Percentiles rank a stretch among this genome's conserved stretches.
These are phyloP conservation scores for Fopius arisanus DNA, from an alignment of 1,140 invertebrate species.

Conservation along the genomic window DNA sequence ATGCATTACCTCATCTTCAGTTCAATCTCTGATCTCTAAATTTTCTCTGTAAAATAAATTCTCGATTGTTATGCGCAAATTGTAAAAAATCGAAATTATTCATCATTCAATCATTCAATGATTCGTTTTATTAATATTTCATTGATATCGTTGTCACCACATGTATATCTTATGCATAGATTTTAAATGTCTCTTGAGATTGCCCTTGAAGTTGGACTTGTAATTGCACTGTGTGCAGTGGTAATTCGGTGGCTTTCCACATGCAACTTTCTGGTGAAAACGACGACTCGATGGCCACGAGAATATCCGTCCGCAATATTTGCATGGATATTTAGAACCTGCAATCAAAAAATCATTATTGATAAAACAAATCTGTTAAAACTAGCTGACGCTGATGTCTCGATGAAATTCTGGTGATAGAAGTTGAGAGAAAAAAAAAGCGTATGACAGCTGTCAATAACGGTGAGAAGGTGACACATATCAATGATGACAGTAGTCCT, in stretches of 20 bases:
- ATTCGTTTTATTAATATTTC: not conserved
- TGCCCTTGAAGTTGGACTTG: conserved; percentile 67
- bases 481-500: not conserved
- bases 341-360: conserved; percentile 45
- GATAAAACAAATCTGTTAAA: not conserved
- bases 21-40: not conserved
- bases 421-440: no score
- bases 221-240: conserved; percentile 59
- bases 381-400: no score
- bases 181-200: conserved; percentile 65
- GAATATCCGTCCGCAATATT: conserved; percentile 57
- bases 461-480: not conserved
- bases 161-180: conserved; percentile 44
- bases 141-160: conserved; percentile 16
- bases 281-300: conserved; percentile 59
- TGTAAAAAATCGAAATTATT: not conserved
- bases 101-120: not conserved
- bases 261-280: conserved; percentile 63
- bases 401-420: no score
- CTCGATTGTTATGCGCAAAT: not conserved
- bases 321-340: conserved; percentile 49
- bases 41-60: not conserved
- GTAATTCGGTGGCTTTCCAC: conserved; percentile 61
- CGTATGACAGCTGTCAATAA: no score
- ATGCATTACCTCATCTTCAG: not conserved